Base-by-base conservation (phyloP, 2,113 vertebrate genomes). In the Saccopteryx leptura region DNA sequence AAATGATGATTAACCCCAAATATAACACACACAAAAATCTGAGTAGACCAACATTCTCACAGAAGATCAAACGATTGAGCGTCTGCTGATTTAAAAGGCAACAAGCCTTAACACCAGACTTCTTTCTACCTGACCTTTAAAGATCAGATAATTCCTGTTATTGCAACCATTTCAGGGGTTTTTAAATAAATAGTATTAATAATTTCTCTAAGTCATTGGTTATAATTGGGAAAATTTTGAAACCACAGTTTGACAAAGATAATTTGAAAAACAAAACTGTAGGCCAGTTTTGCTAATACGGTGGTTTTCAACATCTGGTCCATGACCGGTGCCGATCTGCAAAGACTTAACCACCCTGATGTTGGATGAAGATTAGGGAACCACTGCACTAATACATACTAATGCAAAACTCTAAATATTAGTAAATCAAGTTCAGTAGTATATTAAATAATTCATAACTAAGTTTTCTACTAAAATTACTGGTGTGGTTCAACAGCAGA, bases 381-480 rank as follows among this genome's bases (percentile, higher is more conserved):
- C 39, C 39, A 39, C 39, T 39, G 39, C 18, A 54, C 39, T 79
- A 79, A 69, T 28, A 21, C 72, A 83, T 83, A 63, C 28, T 78
- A 78, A 78, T 28, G 17, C 11, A 52, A 71, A 78, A 69, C 46
- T 78, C 33, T 50, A 93, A 66, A 74, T 74, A 82, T 46, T 63
- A 84, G 54, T 66, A 52, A 61, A 52, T 52, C 9, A 88, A 81
- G 88, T 54, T 48, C 7, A 63, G 31, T 24, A 56, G 18, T 26
- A 46, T 72, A 31, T 69, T 72, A 71, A 63, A 31, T 23, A 21
- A 52, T 54, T 74, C 10, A 39, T 28, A 63, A 46, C 7, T 63
- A 33, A 87, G n/a, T 63, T 88, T 93, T 93, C 65, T 80, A 31
- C 56, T 80, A 46, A 88, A 81, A 63, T 88, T 80, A 19, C 71